These are phyloP conservation scores for Thunnus maccoyii DNA, from an alignment of 2,113 vertebrate genomes.

Conservation along the genomic window DNA sequence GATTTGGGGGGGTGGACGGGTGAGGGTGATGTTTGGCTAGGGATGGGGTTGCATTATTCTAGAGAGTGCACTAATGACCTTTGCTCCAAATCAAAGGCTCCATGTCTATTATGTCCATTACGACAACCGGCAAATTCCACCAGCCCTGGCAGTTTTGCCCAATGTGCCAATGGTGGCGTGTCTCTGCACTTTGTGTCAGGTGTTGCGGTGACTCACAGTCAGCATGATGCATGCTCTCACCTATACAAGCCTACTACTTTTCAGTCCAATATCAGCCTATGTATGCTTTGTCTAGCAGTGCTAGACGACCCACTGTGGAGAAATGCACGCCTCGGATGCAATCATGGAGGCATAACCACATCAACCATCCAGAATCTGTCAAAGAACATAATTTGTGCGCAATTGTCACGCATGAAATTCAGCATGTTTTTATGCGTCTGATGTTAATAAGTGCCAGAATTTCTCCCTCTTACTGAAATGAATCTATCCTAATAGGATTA, in stretches of 20 bases:
- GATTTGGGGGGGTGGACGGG: too few relatives aligned
- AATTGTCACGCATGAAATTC: background rate
- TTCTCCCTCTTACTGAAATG: background rate
- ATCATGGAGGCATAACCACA: constrained; percentile 29
- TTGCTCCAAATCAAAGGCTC: constrained; percentile 71
- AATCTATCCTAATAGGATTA: constrained; percentile 22
- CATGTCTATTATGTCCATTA: constrained; percentile 45
- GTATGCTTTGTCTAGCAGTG: background rate
- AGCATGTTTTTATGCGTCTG: too few relatives aligned
- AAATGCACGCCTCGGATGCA: constrained; percentile 4
- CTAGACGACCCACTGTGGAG: constrained; percentile 19
- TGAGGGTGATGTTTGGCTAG: constrained; percentile 61
- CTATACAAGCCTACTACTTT: constrained; percentile 11
- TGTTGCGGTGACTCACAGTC: constrained; percentile 68
- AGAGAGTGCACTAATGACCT: constrained; percentile 65
- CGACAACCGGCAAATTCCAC: constrained; percentile 59
- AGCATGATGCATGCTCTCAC: constrained; percentile 26
- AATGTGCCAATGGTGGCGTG: constrained; percentile 42
- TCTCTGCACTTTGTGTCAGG: constrained; percentile 60
- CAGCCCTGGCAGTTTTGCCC: constrained; percentile 17
- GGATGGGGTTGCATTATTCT: constrained; percentile 62
- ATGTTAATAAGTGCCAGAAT: constrained; percentile 4
- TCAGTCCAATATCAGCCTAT: background rate
- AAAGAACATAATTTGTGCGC: background rate
- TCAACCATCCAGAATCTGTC: constrained; percentile 1